phyloP scores from a whole-genome alignment of 2,888 invertebrate species.

The Teleiodes luculella region DNA sequence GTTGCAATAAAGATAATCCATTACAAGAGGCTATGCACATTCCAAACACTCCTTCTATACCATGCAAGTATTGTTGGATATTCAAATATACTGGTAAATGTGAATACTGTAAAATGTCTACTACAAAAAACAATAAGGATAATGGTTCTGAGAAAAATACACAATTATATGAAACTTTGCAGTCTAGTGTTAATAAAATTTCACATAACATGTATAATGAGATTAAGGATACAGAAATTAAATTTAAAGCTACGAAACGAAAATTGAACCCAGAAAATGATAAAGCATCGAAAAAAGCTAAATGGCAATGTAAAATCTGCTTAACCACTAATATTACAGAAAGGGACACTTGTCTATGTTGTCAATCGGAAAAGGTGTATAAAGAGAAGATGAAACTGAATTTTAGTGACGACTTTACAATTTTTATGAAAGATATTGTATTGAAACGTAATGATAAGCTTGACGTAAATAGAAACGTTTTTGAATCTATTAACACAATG shows the following conservation, averaged over 20 bases:
- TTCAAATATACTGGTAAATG: constrained; percentile 3
- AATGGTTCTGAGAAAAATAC: neutral
- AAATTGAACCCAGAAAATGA: neutral
- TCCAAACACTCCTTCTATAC: neutral
- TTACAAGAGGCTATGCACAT: no score
- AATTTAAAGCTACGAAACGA: neutral
- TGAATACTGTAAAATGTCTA: neutral
- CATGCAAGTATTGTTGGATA: constrained; percentile 47
- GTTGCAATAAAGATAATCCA: no score
- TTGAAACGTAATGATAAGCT: neutral
- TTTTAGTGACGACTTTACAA: constrained; percentile 24
- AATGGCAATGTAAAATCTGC: constrained; percentile 51
- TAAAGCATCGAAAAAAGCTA: constrained; percentile 17
- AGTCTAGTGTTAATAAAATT: no score
- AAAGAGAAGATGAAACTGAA: constrained; percentile 23
- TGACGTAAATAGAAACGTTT: neutral
- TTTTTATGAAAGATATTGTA: neutral
- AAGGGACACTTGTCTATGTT: constrained; percentile 42
- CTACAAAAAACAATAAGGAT: no score
- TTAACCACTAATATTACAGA: constrained; percentile 36
- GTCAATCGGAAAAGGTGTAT: constrained; percentile 33
- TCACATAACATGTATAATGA: neutral
- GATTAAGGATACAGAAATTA: no score
- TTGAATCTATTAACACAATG: neutral
- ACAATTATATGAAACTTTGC: neutral